Evolutionary conservation across 2,113 vertebrate genomes (phyloP).

Genomic region (Nymphicus hollandicus): DNA sequence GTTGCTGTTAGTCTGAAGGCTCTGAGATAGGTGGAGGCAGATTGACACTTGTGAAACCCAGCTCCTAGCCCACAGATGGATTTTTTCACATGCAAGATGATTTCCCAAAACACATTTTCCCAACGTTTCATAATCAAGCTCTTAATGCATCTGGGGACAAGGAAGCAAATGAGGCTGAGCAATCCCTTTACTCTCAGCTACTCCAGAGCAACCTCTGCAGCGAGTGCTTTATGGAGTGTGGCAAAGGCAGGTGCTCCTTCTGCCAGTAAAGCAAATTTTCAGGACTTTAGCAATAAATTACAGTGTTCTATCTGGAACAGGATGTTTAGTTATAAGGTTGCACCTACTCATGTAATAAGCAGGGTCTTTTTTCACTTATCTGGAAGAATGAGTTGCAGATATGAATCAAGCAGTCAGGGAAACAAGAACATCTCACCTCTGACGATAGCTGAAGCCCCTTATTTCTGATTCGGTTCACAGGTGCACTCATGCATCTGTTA

Average conservation of each 20-base stretch:
- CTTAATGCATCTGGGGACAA: background rate
- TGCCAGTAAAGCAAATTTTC: background rate
- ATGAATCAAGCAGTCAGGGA: background rate
- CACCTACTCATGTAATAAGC: background rate
- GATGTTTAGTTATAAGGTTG: background rate
- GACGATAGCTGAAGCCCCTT: background rate
- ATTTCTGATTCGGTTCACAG: background rate
- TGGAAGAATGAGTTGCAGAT: background rate
- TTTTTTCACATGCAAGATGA: background rate
- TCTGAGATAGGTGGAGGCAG: background rate
- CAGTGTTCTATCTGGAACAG: background rate
- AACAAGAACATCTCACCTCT: background rate
- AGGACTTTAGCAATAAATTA: background rate
- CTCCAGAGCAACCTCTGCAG: background rate
- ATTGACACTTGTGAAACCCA: background rate
- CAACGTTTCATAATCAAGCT: accelerated
- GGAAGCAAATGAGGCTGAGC: background rate
- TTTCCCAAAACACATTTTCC: background rate
- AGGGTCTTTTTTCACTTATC: background rate
- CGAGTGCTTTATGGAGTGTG: background rate
- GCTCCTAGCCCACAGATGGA: background rate
- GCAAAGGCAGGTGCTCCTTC: background rate
- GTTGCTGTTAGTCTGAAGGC: background rate
- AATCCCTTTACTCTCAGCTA: background rate
- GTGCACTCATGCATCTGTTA: background rate